Evolutionary conservation across 2,113 vertebrate genomes (phyloP), one percentile per base, ranked within the genome.

Genomic region (Heterochromis multidens): DNA sequence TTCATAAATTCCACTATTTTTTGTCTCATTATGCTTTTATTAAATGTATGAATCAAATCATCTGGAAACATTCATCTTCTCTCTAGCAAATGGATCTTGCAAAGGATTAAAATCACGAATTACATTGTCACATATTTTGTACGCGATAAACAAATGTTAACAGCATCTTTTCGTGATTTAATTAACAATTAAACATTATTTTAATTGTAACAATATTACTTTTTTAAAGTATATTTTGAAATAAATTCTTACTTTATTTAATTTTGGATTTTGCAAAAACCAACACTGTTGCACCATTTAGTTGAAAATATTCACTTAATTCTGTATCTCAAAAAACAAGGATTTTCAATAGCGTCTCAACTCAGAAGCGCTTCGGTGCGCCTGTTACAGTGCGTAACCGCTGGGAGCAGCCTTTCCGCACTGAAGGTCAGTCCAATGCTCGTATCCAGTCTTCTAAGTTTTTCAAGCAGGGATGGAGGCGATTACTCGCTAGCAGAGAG

Each of bases 401-500:
- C 67, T 72, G 52, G 67, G 67, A 49, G 43, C 17, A 13, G 25
- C 19, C 49, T 52, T 7, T 52, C 10, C 43, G 25, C 23, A 25
- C 25, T 14, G 23, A 40, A 13, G 67, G 25, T 13, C 67, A 31
- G 43, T 72, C 25, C 40, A 21, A 5, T 49, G 23, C 67, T 29
- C 40, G 40, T 27, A 25, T 49, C 9, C 31, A 19, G 19, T 13
- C 19, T 21, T 49, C 27, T 4, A 95, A 94, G 90, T 93, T 92
- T 91, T 88, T 89, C 84, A 89, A 52, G 83, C 87, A 67, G 85
- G 85, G 85, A 87, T 90, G 89, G 81, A 90, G 87, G 62, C 62
- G 87, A 90, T 84, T 83, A 85, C 79, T 85, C 86, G 85, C 82
- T 84, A 83, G 85, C 72, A 62, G 52, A 85, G 95, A 82, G 90